Percentiles rank a stretch among this genome's conserved stretches.
Evolutionary conservation across 2,888 invertebrate species (phyloP).

Genomic region (Protonemura montana): DNA sequence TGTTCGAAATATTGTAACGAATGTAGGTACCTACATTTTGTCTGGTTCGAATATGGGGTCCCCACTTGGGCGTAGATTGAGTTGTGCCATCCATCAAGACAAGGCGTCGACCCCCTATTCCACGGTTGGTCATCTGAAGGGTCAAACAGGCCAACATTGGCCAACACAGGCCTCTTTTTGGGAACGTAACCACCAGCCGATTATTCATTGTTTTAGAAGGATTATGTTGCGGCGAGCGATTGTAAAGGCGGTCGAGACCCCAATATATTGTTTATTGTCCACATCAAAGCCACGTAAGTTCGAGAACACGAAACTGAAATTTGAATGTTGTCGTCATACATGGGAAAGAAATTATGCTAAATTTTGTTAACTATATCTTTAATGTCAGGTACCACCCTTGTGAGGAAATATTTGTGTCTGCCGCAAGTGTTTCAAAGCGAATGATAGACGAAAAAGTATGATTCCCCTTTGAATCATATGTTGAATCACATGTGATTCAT

Average conservation of each 20-base stretch:
- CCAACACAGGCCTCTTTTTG: neutral
- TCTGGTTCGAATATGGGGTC: neutral
- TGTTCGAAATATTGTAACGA: conserved; percentile 19
- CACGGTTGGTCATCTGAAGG: neutral
- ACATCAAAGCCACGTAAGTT: no score
- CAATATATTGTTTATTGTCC: conserved; percentile 12
- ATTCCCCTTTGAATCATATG: no score
- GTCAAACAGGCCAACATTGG: neutral
- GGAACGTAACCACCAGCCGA: neutral
- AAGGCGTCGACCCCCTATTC: conserved; percentile 25
- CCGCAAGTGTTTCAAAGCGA: neutral
- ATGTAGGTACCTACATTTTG: neutral
- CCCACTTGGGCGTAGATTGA: conserved; percentile 28
- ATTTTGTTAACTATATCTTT: neutral
- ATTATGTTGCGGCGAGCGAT: neutral
- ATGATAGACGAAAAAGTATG: no score
- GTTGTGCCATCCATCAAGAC: conserved; percentile 27
- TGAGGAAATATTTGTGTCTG: neutral
- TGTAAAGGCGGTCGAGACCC: neutral
- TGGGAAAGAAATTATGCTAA: neutral
- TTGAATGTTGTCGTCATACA: neutral
- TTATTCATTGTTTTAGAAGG: conserved; percentile 28
- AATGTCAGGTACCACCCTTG: neutral
- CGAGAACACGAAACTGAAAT: neutral
- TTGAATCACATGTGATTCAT: no score